These are phyloP conservation scores for Catocala sponsa DNA, from an alignment of 2,888 invertebrate species.

Conservation along the genomic window DNA sequence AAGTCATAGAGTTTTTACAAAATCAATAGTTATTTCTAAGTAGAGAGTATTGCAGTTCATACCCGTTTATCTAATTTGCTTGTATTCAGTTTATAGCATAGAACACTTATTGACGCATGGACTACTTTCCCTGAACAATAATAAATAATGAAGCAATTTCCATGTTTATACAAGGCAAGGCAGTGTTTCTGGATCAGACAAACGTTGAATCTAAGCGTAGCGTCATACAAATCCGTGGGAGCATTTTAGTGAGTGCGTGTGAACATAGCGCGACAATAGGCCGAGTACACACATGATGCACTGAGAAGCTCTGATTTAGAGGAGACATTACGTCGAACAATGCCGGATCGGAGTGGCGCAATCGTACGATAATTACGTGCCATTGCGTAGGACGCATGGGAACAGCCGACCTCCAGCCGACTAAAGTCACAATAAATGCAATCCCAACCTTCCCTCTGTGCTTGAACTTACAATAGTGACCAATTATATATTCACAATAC, in stretches of 20 bases:
- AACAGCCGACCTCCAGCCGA: slow-evolving; percentile 54
- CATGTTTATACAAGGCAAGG: slow-evolving; percentile 41
- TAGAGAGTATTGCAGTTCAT: background rate
- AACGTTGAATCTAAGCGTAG: slow-evolving; percentile 47
- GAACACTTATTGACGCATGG: slow-evolving; percentile 8
- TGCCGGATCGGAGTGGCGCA: slow-evolving; percentile 76
- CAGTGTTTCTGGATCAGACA: slow-evolving; percentile 54
- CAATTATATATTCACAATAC: slow-evolving; percentile 30
- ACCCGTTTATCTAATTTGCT: background rate
- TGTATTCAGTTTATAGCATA: slow-evolving; percentile 5
- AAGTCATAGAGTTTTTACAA: background rate
- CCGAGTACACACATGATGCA: slow-evolving; percentile 72
- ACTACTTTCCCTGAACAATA: slow-evolving; percentile 11
- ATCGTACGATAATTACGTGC: slow-evolving; percentile 77
- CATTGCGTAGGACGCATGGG: slow-evolving; percentile 82
- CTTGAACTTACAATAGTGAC: slow-evolving; percentile 42
- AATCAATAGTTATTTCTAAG: background rate
- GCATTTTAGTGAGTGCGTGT: slow-evolving; percentile 82
- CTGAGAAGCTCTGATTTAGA: slow-evolving; percentile 79
- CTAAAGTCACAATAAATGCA: slow-evolving; percentile 27
- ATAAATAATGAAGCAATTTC: slow-evolving; percentile 24
- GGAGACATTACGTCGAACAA: slow-evolving; percentile 82
- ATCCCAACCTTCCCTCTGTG: slow-evolving; percentile 33
- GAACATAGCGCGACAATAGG: slow-evolving; percentile 79
- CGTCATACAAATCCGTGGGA: slow-evolving; percentile 74